Evolutionary conservation across 1,140 invertebrate genomes (phyloP), one percentile per base, ranked within the genome.

Genomic region (Drosophila nigromelanica): DNA sequence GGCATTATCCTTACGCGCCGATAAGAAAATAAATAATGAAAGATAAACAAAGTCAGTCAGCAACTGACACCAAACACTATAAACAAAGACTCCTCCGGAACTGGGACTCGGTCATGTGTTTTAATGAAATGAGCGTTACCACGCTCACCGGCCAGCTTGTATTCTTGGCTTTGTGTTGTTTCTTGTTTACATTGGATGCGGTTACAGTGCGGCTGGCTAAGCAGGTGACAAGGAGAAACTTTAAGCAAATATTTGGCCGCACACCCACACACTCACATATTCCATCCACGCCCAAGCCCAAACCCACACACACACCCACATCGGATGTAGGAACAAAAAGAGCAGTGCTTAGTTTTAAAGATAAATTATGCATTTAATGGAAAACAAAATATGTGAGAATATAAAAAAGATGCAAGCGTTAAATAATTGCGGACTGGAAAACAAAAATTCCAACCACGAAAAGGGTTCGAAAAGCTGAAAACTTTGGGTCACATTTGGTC

Each of bases 11-110:
- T 69, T 58, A n/a, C 50, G n/a, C 27, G 30, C 56, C 51, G 79
- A 89, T 87, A 87, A 87, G 76, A 70, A 76, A 89, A 79, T 87
- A 87, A 87, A 89, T 87, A 87, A 87, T 87, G 76, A 89, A 83
- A 83, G 79, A 62, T 81, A 87, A 89, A 89, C 83, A 87, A 76
- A 89, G 76, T 77, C 79, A 67, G 75, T 76, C 75, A 63, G 39
- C 42, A 35, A 47, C 59, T 70, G 78, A 70, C 62, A 74, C 56
- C 78, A 56, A 42, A 50, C 30, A 74, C 56, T 67, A 62, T 72
- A 1, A 54, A 48, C 76, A 74, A 69, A 50, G 56, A 71, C 42
- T 58, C 50, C 61, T 61, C 54, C 24, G 39, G 7, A 21, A 42
- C 58, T 37, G 18, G 18, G 43, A n/a, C 15, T 37, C 8, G 12